A percentile compares a stretch with the other conserved stretches of the same genome.
Evolutionary conservation across 2,113 vertebrate genomes (phyloP).

Genomic region (Bungarus multicinctus): DNA sequence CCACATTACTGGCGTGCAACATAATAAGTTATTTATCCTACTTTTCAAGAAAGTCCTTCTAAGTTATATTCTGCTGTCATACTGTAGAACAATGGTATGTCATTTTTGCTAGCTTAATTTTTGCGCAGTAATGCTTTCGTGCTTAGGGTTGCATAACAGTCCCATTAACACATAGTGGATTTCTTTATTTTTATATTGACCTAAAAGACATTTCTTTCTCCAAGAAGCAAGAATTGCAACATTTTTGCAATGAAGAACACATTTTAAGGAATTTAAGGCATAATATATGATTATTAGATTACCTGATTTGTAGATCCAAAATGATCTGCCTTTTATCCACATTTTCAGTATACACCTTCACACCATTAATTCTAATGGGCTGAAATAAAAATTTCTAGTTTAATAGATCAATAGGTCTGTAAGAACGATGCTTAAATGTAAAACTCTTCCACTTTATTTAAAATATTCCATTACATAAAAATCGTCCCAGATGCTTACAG

Average conservation of each 20-base stretch:
- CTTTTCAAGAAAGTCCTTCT: not conserved
- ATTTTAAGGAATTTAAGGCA: not conserved
- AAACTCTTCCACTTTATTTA: not conserved
- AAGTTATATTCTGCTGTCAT: not conserved
- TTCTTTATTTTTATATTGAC: not conserved
- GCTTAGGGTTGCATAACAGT: not conserved
- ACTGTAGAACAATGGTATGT: not conserved
- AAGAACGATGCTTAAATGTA: not conserved
- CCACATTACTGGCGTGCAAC: not conserved
- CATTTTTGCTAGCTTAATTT: not conserved
- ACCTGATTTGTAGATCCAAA: slow-evolving; percentile 98
- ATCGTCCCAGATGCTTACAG: not conserved
- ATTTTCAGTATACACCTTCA: slow-evolving; percentile 97
- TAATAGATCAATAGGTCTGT: slow-evolving; percentile 1
- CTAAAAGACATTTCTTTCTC: not conserved
- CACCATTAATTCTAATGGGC: slow-evolving; percentile 93
- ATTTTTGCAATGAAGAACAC: not conserved
- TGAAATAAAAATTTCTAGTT: slow-evolving; percentile 58
- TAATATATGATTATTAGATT: slow-evolving; percentile 44
- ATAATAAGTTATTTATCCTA: not conserved
- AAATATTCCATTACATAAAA: not conserved
- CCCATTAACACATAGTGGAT: not conserved
- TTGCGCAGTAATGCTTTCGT: not conserved
- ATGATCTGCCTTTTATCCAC: slow-evolving; percentile 97
- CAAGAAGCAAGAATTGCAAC: not conserved